Percentiles rank a stretch among this genome's conserved stretches.
These are phyloP conservation scores for Entosphenus tridentatus DNA, from an alignment of 2,113 vertebrate genomes.

Conservation along the genomic window DNA sequence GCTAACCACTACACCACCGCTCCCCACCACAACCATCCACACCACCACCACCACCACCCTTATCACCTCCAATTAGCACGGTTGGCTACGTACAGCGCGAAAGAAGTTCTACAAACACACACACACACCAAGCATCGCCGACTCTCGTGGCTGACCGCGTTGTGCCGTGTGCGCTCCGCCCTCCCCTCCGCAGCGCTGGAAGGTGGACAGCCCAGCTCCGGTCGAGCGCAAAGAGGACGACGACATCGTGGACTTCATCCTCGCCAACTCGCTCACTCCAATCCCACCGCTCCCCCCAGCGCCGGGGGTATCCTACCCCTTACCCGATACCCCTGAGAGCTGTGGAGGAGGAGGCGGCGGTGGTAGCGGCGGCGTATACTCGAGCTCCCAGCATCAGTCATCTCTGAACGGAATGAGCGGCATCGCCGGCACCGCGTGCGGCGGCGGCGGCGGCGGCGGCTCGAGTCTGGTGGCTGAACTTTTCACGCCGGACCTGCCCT, in stretches of 20 bases:
- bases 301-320: background rate
- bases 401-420: too few relatives aligned
- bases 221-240: constrained; percentile 4
- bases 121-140: too few relatives aligned
- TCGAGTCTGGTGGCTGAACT: constrained; percentile 5
- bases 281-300: background rate
- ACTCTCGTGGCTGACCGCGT: background rate
- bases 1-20: too few relatives aligned
- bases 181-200: background rate
- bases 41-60: too few relatives aligned
- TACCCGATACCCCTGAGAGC: background rate
- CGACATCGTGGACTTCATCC: constrained; percentile 5
- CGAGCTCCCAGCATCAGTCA: too few relatives aligned
- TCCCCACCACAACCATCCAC: too few relatives aligned
- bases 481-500: constrained; percentile 1
- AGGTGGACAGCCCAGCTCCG: background rate
- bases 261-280: background rate
- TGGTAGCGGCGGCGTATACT: too few relatives aligned
- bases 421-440: too few relatives aligned
- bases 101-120: too few relatives aligned
- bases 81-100: too few relatives aligned
- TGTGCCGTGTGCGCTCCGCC: background rate
- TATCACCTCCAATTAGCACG: too few relatives aligned
- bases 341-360: background rate
- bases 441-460: background rate